phyloP scores from a whole-genome alignment of 2,797 vertebrate species.

The Thripadectes ignobilis region DNA sequence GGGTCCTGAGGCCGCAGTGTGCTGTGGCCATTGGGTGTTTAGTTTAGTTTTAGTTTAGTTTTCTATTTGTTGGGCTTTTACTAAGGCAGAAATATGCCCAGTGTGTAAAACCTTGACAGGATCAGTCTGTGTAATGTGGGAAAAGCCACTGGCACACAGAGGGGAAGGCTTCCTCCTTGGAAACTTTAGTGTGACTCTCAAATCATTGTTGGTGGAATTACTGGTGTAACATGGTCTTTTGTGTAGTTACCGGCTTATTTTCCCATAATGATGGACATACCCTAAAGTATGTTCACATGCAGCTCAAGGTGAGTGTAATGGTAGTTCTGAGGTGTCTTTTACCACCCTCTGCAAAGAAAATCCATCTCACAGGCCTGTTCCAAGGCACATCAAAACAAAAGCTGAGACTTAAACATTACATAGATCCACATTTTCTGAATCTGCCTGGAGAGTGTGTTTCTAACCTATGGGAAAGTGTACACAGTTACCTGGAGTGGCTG shows the following conservation, averaged over 20 bases:
- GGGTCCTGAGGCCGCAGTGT: background rate
- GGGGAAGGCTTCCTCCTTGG: background rate
- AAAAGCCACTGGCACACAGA: background rate
- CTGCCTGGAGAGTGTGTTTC: no score
- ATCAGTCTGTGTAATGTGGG: accelerated
- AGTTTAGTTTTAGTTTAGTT: background rate
- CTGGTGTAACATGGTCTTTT: accelerated
- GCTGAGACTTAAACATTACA: no score
- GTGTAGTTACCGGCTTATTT: background rate
- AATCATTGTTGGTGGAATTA: background rate
- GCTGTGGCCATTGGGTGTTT: background rate
- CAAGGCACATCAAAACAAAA: no score
- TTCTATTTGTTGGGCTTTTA: background rate
- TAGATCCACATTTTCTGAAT: no score
- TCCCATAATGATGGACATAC: background rate
- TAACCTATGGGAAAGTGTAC: no score
- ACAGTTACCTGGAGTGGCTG: no score
- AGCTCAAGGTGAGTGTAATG: no score
- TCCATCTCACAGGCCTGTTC: no score
- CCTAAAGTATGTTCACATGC: background rate
- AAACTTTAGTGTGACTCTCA: background rate
- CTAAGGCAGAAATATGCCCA: background rate
- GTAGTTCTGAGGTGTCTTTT: no score
- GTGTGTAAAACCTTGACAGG: background rate
- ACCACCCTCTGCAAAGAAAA: no score